A percentile compares a stretch with the other conserved stretches of the same genome.
phyloP scores from a whole-genome alignment of 1,140 invertebrate genomes.

The Scaptomyza hsui region DNA sequence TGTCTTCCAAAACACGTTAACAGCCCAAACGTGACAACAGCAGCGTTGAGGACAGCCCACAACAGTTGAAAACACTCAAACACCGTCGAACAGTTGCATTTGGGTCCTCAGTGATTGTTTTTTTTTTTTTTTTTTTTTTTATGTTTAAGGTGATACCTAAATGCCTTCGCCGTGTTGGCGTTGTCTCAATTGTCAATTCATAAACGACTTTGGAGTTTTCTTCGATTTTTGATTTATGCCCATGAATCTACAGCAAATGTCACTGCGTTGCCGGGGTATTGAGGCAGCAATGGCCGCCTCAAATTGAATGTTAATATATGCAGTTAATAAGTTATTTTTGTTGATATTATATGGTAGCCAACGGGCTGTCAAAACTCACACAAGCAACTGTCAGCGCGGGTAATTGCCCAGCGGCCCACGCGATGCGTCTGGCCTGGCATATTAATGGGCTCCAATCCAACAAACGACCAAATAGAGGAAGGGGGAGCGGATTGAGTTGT shows the following conservation, averaged over 20 bases:
- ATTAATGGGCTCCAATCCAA: constrained; percentile 60
- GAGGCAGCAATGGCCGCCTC: constrained; percentile 70
- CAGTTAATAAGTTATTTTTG: constrained; percentile 81
- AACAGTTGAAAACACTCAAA: constrained; percentile 20
- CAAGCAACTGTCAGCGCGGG: constrained; percentile 71
- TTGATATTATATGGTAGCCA: constrained; percentile 81
- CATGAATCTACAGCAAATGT: constrained; percentile 69
- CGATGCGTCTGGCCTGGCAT: constrained; percentile 75
- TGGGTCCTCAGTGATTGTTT: constrained; percentile 18
- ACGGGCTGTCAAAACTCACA: constrained; percentile 82
- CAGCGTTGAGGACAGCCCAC: constrained; percentile 38
- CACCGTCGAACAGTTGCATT: constrained; percentile 10
- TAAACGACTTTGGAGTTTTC: constrained; percentile 65
- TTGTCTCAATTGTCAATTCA: constrained; percentile 78
- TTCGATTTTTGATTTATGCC: constrained; percentile 81
- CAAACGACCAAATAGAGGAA: neutral
- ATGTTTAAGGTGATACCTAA: constrained; percentile 33
- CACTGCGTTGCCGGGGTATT: constrained; percentile 15
- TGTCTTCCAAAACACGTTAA: constrained; percentile 72
- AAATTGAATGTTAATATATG: constrained; percentile 83
- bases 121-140: constrained; percentile 11
- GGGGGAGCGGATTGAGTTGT: neutral
- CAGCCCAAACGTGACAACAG: constrained; percentile 77
- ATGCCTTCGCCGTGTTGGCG: constrained; percentile 46
- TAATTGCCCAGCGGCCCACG: constrained; percentile 76